Conservation (phyloP, 2,888 invertebrate species). For the Heliconius charithonia region DNA sequence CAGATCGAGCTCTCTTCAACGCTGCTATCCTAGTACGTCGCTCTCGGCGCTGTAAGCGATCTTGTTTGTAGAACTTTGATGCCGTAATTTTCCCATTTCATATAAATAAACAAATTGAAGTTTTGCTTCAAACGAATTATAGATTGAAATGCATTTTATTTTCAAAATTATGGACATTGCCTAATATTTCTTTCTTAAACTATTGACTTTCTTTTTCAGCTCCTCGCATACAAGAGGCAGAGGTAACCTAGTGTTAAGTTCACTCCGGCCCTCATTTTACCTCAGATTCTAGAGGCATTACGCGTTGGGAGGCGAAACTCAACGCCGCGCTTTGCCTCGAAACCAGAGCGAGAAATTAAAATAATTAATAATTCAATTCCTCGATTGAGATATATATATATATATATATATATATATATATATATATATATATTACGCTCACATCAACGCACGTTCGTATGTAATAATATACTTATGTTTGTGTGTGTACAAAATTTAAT, state of each 20-base stretch:
- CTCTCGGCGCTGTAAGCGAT: constrained; percentile 58
- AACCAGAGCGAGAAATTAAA: too few relatives aligned
- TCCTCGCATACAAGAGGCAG: too few relatives aligned
- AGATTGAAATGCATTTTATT: not conserved
- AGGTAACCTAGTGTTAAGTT: too few relatives aligned
- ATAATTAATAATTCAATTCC: too few relatives aligned
- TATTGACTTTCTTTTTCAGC: not conserved
- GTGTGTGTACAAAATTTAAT: constrained; percentile 38
- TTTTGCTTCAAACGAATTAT: not conserved
- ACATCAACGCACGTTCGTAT: constrained; percentile 8
- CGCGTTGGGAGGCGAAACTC: too few relatives aligned
- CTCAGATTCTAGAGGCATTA: too few relatives aligned
- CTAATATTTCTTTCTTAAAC: not conserved
- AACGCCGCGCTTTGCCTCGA: too few relatives aligned
- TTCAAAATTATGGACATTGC: not conserved
- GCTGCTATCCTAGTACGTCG: constrained; percentile 54
- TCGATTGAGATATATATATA: too few relatives aligned
- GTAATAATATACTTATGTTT: constrained; percentile 21
- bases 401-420: too few relatives aligned
- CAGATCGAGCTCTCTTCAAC: constrained; percentile 45
- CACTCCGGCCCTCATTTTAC: too few relatives aligned
- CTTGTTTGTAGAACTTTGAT: constrained; percentile 54
- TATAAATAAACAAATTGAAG: not conserved
- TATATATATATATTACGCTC: too few relatives aligned
- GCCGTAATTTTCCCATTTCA: constrained; percentile 34